Evolutionary conservation across 2,113 vertebrate species (phyloP).

Genomic region (Pristiophorus japonicus): DNA sequence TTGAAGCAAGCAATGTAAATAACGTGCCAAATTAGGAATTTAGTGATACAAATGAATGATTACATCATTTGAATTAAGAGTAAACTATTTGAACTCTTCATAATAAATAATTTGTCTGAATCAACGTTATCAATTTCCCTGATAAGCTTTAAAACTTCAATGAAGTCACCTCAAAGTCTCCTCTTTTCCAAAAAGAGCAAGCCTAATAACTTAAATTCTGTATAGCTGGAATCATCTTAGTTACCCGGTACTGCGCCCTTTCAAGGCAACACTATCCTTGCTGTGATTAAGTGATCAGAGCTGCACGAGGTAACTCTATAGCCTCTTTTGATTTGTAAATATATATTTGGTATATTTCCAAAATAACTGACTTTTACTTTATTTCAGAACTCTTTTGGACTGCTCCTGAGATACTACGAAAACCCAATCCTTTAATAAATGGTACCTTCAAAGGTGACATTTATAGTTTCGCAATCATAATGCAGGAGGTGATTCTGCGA

Average conservation of each 20-base stretch:
- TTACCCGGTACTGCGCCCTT: background rate
- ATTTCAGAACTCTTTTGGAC: conserved; percentile 63
- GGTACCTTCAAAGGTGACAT: conserved; percentile 56
- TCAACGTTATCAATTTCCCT: background rate
- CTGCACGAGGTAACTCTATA: background rate
- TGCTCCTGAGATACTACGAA: conserved; percentile 62
- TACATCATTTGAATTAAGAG: background rate
- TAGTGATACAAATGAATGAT: background rate
- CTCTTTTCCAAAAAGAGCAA: background rate
- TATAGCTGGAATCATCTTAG: background rate
- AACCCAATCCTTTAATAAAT: conserved; percentile 45
- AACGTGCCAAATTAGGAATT: background rate
- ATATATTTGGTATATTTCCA: background rate
- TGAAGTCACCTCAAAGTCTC: background rate
- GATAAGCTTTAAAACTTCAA: background rate
- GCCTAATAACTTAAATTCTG: background rate
- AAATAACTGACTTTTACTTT: background rate
- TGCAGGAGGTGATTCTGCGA: conserved; percentile 66
- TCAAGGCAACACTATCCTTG: background rate
- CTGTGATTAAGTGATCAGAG: background rate
- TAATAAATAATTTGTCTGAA: background rate
- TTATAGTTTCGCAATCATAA: conserved; percentile 67
- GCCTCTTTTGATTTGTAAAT: background rate
- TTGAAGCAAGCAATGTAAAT: background rate
- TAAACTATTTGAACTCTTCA: background rate